Percentiles rank a stretch among this genome's conserved stretches.
Conservation (phyloP, 2,113 vertebrate genomes). For the Procavia capensis region DNA sequence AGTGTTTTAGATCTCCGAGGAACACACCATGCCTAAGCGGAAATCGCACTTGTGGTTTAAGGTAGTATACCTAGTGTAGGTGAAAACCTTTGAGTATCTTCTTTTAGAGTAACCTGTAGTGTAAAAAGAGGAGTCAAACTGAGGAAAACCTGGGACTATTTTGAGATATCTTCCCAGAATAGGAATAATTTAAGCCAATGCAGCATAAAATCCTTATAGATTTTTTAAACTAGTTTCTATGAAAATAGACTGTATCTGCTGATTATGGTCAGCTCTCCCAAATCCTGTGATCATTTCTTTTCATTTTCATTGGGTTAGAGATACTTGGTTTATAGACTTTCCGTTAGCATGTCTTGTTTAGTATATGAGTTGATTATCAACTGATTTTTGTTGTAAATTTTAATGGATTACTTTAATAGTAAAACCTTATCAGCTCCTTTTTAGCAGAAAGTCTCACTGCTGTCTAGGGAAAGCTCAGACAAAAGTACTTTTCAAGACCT, state of each 20-base stretch:
- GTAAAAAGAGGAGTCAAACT: constrained; percentile 11
- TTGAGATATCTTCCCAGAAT: background rate
- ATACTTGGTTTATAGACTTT: background rate
- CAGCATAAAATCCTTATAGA: background rate
- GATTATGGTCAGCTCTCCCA: background rate
- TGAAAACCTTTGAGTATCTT: background rate
- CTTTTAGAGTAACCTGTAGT: background rate
- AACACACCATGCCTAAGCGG: background rate
- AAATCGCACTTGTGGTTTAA: background rate
- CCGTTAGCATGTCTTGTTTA: background rate
- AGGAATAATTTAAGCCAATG: background rate
- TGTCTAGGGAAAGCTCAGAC: background rate
- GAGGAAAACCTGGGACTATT: background rate
- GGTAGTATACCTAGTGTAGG: background rate
- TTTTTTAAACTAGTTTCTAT: background rate
- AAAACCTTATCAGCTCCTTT: background rate
- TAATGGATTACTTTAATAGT: background rate
- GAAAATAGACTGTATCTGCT: background rate
- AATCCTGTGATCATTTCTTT: background rate
- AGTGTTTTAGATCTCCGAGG: background rate
- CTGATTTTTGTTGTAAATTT: constrained; percentile 43
- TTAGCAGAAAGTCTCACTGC: background rate
- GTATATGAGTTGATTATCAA: background rate
- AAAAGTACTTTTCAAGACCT: background rate
- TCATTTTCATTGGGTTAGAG: background rate